Conservation (phyloP, 2,888 invertebrate genomes). For the Julus scanicus region DNA sequence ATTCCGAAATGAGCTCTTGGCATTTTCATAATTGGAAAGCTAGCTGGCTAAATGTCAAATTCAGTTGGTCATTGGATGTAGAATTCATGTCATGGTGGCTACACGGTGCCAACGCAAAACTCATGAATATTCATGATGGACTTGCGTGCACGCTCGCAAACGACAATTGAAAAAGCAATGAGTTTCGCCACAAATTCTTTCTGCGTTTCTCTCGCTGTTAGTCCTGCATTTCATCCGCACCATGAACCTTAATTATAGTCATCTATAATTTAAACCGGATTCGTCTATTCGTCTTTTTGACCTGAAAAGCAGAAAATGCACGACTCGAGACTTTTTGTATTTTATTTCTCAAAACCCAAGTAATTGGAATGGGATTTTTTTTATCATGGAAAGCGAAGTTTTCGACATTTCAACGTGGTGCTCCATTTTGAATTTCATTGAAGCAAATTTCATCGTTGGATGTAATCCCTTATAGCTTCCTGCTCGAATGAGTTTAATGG, state of each 20-base stretch:
- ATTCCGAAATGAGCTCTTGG: background rate
- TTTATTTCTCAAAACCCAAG: no score
- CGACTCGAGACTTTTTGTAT: no score
- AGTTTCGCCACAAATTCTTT: background rate
- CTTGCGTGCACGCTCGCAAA: background rate
- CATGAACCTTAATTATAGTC: background rate
- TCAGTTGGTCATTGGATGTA: background rate
- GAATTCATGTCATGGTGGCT: background rate
- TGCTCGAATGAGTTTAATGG: no score
- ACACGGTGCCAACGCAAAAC: background rate
- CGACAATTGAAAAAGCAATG: background rate
- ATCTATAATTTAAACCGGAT: no score
- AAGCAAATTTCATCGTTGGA: no score
- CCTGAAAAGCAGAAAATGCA: no score
- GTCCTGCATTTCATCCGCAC: background rate
- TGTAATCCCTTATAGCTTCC: no score
- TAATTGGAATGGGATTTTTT: no score
- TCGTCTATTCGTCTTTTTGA: no score
- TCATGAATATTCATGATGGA: background rate
- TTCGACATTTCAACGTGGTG: no score
- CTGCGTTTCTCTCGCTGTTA: background rate
- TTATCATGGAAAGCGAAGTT: no score
- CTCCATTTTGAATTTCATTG: no score
- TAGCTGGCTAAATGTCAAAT: slow-evolving; percentile 14
- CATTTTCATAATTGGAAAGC: background rate